Evolutionary conservation across 2,113 vertebrate species (phyloP), one percentile per base, ranked within the genome.

Genomic region (Natator depressus): DNA sequence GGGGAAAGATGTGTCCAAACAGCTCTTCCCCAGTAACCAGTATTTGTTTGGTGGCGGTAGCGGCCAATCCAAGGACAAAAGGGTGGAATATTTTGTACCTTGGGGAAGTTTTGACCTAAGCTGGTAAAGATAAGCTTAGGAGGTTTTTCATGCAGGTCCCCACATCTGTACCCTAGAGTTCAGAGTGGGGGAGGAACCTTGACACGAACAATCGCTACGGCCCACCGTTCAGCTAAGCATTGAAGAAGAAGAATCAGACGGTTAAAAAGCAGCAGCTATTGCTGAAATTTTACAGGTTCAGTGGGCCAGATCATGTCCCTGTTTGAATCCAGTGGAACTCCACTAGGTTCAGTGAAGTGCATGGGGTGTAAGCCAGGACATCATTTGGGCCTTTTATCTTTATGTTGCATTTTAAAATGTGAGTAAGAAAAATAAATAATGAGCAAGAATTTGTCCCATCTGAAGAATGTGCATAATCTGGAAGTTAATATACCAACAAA

Each of bases 231-330:
- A 10, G 55, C n/a, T 38, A 65, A 31, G 46, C 50, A 10, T 27
- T 49, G 89, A 10, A 38, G 12, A 53, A 10, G 47, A 46, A 78
- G 42, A 83, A 3, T 29, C 25, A 59, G 90, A 84, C 25, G 89
- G 91, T 31, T 90, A 89, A 93, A 93, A 81, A 3, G 27, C 4
- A 98, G 89, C 96, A 98, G 95, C 96, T 98, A 96, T 94, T 98
- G 84, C 80, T 96, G 89, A 97, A 96, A 93, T 96, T 91, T 93
- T 96, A 86, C 93, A 95, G 96, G 92, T 91, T 96, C 93, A 94
- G 97, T 97, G 54, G 91, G 91, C 93, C 93, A 46, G 90, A 88
- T 95, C 93, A 27, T 90, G 72, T 22, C 8, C 47, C 87, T 35
- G 93, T 95, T 93, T 95, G 69, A 80, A 87, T 90, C 91, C 24